Evolutionary conservation across 2,888 invertebrate genomes (phyloP).

Genomic region (Neuroscelio doddi): DNA sequence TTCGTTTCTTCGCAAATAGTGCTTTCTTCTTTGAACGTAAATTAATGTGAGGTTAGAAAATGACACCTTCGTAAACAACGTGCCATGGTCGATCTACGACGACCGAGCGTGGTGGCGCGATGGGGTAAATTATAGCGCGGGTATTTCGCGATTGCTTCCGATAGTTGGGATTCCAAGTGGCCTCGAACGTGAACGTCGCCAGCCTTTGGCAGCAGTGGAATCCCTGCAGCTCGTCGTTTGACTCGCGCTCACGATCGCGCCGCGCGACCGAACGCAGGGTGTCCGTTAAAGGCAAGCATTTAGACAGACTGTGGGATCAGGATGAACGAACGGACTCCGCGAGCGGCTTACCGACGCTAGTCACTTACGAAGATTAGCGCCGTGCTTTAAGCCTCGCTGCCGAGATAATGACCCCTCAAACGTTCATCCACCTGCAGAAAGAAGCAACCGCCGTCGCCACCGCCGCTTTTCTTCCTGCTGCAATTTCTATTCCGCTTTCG

Average conservation of each 20-base stretch:
- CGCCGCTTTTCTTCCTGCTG: conserved; percentile 4
- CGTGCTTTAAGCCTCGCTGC: conserved; percentile 18
- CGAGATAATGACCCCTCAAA: conserved; percentile 19
- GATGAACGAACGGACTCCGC: conserved; percentile 20
- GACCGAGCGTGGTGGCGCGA: conserved; percentile 19
- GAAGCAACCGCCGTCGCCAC: neutral
- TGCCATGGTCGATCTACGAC: neutral
- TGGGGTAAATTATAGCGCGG: conserved; percentile 64
- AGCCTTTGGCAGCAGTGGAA: conserved; percentile 57
- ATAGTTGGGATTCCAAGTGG: conserved; percentile 60
- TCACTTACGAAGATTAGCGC: conserved; percentile 22
- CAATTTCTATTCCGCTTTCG: conserved; percentile 12
- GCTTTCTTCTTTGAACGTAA: too few relatives aligned
- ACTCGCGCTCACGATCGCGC: conserved; percentile 44
- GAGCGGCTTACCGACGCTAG: conserved; percentile 9
- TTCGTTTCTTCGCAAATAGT: too few relatives aligned
- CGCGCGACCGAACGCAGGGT: conserved; percentile 15
- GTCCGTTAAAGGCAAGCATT: conserved; percentile 33
- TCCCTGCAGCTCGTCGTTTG: conserved; percentile 50
- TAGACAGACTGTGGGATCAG: conserved; percentile 40
- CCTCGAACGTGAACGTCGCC: conserved; percentile 49
- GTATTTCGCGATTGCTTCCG: conserved; percentile 67
- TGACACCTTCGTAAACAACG: neutral
- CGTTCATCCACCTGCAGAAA: conserved; percentile 13
- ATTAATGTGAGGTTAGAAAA: neutral